phyloP scores from a whole-genome alignment of 2,888 invertebrate genomes.

The Caenorhabditis sp. region DNA sequence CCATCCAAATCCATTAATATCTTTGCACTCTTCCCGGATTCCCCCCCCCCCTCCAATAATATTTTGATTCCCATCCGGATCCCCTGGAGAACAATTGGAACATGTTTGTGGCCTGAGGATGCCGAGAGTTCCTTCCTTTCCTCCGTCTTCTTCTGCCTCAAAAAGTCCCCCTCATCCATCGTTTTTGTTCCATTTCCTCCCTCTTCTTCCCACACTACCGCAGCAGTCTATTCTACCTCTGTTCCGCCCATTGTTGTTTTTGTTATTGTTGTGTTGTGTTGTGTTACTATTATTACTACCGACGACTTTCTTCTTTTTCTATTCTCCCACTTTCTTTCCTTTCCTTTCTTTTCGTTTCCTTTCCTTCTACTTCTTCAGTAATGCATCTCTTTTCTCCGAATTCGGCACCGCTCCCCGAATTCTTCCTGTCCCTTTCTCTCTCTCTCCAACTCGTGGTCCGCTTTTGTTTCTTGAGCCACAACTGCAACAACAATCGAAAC shows the following conservation, averaged over 20 bases:
- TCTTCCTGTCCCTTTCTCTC: too few relatives aligned
- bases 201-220: constrained; percentile 14
- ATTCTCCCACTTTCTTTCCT: constrained; percentile 5
- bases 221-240: constrained; percentile 7
- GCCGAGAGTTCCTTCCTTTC: too few relatives aligned
- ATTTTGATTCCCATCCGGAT: background rate
- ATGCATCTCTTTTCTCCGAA: background rate
- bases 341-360: constrained; percentile 21
- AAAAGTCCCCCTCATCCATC: background rate
- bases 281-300: constrained; percentile 7
- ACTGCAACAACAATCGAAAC: background rate
- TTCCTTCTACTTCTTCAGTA: background rate
- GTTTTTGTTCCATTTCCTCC: background rate
- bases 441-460: constrained; percentile 5
- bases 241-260: constrained; percentile 3
- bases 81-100: constrained; percentile 6
- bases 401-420: too few relatives aligned
- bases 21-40: constrained; percentile 1
- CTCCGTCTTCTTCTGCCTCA: too few relatives aligned
- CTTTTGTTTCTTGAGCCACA: constrained; percentile 3
- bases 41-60: too few relatives aligned
- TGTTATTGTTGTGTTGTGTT: constrained; percentile 17
- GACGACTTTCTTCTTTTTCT: constrained; percentile 1
- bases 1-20: background rate
- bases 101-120: background rate